Percentiles rank a stretch among this genome's conserved stretches.
phyloP scores from a whole-genome alignment of 2,113 vertebrate species.

The Ancistrus triradiatus region DNA sequence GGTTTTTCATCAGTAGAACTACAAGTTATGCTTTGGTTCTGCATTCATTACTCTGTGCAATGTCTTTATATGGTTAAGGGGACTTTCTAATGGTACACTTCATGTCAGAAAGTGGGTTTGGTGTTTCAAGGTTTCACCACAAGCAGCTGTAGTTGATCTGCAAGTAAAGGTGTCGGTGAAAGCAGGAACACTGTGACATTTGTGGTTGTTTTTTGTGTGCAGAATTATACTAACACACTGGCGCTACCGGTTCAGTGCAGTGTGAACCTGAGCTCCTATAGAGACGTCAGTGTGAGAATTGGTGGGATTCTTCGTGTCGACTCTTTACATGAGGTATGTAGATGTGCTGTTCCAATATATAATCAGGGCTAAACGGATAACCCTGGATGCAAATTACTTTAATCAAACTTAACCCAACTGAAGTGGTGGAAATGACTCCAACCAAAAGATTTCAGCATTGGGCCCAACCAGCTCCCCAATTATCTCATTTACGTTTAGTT shows the following conservation, averaged over 20 bases:
- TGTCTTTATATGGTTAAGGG: constrained; percentile 9
- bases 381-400: no score
- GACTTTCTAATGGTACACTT: constrained; percentile 16
- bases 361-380: no score
- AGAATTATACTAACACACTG: constrained; percentile 77
- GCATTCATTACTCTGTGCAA: constrained; percentile 23
- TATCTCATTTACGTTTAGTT: no score
- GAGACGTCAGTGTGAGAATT: constrained; percentile 65
- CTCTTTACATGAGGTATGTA: constrained; percentile 70
- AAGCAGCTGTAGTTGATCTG: constrained; percentile 31
- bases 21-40: constrained; percentile 16
- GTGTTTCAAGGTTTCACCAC: constrained; percentile 8
- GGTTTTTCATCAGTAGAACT: constrained; percentile 21
- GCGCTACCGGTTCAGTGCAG: constrained; percentile 70
- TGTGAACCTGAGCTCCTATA: constrained; percentile 64
- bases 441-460: no score
- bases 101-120: background rate
- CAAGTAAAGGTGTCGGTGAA: constrained; percentile 1
- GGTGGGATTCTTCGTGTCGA: constrained; percentile 68
- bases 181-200: no score
- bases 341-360: background rate
- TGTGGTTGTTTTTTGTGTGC: constrained; percentile 32
- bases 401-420: no score
- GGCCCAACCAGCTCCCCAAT: no score
- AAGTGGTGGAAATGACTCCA: no score